phyloP scores from a whole-genome alignment of 2,797 vertebrate genomes.

The Gymnoscopelus microlampas region DNA sequence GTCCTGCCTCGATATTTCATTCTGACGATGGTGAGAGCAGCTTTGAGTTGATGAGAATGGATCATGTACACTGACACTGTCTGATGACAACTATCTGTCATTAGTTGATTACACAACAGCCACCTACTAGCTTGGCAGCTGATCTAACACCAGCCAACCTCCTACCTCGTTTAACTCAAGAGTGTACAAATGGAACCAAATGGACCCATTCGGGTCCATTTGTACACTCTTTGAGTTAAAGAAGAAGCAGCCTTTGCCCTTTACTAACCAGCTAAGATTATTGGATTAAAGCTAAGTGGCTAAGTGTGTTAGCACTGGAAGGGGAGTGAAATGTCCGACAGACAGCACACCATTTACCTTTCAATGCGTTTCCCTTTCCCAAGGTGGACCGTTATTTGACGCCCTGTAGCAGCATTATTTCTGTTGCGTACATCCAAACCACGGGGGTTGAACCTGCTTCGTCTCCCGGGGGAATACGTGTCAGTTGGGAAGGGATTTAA shows the following conservation, averaged over 20 bases:
- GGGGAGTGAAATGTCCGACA: slow-evolving; percentile 46
- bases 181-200: too few species aligned
- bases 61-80: too few species aligned
- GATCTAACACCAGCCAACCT: neutral
- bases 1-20: too few species aligned
- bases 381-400: slow-evolving; percentile 10
- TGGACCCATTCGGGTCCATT: too few species aligned
- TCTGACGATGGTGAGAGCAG: too few species aligned
- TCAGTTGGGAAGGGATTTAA: slow-evolving; percentile 56
- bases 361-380: slow-evolving; percentile 44
- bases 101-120: too few species aligned
- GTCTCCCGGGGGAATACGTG: slow-evolving; percentile 44
- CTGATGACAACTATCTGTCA: too few species aligned
- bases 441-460: slow-evolving; percentile 6
- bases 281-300: slow-evolving; percentile 68
- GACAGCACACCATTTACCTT: slow-evolving; percentile 54
- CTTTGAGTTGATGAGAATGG: too few species aligned
- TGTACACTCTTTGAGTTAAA: too few species aligned
- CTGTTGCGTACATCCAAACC: slow-evolving; percentile 11
- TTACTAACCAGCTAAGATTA: slow-evolving; percentile 69
- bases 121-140: neutral
- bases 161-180: neutral
- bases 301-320: slow-evolving; percentile 40
- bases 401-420: slow-evolving; percentile 40
- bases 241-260: too few species aligned